Conservation (phyloP, 2,113 vertebrate species). For the Cavia aperea region DNA sequence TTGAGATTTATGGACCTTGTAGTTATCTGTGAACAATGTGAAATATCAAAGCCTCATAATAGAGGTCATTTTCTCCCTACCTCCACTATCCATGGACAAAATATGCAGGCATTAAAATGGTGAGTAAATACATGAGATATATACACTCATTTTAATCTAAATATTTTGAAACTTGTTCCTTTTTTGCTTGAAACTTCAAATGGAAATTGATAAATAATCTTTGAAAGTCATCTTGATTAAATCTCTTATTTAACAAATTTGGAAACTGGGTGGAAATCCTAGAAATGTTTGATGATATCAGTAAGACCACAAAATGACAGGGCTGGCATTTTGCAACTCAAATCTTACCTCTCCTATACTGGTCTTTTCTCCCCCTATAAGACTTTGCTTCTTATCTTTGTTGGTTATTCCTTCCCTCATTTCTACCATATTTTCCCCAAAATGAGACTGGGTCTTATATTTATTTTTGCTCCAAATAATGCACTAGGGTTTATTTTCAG, state of each 20-base stretch:
- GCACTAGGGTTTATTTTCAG: not conserved
- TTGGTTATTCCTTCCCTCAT: not conserved
- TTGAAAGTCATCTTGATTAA: not conserved
- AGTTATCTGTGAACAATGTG: not conserved
- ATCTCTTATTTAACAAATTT: not conserved
- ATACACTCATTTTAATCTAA: not conserved
- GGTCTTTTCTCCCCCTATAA: not conserved
- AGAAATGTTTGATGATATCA: not conserved
- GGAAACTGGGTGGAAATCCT: not conserved
- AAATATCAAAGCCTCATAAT: not conserved
- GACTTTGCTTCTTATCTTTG: no score
- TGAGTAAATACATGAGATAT: not conserved
- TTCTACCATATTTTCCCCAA: not conserved
- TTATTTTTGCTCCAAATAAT: not conserved
- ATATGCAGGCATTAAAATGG: not conserved
- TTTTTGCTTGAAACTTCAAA: not conserved
- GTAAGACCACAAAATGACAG: not conserved
- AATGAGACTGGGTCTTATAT: not conserved
- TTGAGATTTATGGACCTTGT: not conserved
- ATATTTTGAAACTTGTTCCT: not conserved
- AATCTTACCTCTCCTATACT: not conserved
- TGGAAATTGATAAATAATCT: not conserved
- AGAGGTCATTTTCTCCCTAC: not conserved
- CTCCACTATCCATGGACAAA: not conserved
- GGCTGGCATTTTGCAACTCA: not conserved